Conservation (phyloP, 2,888 invertebrate species). For the Heliconius ethilla region DNA sequence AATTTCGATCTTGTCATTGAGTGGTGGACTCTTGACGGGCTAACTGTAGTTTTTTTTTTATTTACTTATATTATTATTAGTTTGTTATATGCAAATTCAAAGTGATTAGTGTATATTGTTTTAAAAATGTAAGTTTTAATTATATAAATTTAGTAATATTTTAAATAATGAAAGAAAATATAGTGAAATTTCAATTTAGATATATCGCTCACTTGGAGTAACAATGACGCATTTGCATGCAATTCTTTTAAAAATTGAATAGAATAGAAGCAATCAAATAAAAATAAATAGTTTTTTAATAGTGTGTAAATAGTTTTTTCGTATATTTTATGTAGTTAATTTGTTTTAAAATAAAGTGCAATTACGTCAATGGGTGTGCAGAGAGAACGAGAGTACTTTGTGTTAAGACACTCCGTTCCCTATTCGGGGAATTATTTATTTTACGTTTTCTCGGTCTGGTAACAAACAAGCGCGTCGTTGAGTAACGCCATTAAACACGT, state of each 20-base stretch:
- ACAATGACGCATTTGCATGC: not conserved
- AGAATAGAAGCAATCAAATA: not conserved
- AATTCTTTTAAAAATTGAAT: not conserved
- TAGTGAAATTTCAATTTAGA: not conserved
- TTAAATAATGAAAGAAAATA: not conserved
- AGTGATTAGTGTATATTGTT: not conserved
- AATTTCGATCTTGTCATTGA: slow-evolving; percentile 71
- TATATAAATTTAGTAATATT: not conserved
- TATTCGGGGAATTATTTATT: too few species aligned
- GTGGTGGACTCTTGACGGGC: slow-evolving; percentile 51
- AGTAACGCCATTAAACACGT: too few species aligned
- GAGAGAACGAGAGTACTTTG: too few species aligned
- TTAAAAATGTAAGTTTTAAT: slow-evolving; percentile 1
- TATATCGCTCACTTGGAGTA: not conserved
- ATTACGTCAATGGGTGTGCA: too few species aligned
- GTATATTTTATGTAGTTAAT: too few species aligned
- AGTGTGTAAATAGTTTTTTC: not conserved
- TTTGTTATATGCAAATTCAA: not conserved
- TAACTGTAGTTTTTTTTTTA: slow-evolving; percentile 10
- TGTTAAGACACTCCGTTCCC: too few species aligned
- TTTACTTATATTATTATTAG: not conserved
- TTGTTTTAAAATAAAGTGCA: not conserved
- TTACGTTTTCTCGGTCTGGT: too few species aligned
- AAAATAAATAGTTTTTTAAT: too few species aligned
- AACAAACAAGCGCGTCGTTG: too few species aligned